Percentiles rank a stretch among this genome's conserved stretches.
Evolutionary conservation across 2,113 vertebrate species (phyloP).

Genomic region (Pelmatolapia mariae): DNA sequence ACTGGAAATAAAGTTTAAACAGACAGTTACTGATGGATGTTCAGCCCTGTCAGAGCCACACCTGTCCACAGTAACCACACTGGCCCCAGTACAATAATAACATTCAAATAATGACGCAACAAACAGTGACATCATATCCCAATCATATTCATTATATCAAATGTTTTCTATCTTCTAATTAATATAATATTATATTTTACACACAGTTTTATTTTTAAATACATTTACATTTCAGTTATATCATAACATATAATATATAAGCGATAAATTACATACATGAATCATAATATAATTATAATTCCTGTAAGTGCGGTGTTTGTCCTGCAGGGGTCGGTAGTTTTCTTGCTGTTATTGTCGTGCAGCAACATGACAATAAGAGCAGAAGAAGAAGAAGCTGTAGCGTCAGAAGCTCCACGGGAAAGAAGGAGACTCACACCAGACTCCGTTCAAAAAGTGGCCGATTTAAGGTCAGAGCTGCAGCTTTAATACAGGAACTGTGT

Average conservation of each 20-base stretch:
- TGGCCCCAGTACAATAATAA: background rate
- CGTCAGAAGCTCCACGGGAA: background rate
- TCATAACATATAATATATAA: background rate
- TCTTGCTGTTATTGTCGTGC: background rate
- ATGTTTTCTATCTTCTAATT: background rate
- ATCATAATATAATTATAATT: background rate
- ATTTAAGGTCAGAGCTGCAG: background rate
- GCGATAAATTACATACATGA: background rate
- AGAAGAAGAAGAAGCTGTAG: background rate
- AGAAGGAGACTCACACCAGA: background rate
- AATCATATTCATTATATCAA: background rate
- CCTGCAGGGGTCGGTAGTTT: background rate
- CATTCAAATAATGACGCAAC: background rate
- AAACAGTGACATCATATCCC: background rate
- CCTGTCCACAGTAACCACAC: background rate
- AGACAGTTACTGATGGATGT: background rate
- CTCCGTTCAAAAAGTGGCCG: background rate
- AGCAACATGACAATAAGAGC: background rate
- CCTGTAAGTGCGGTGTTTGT: fast-evolving
- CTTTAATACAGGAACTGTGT: background rate
- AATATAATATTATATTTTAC: fast-evolving
- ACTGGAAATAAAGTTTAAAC: background rate
- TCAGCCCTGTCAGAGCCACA: background rate
- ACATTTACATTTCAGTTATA: background rate
- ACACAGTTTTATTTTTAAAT: background rate